A percentile compares a stretch with the other conserved stretches of the same genome.
Conservation (phyloP, 2,113 vertebrate species). For the Podiceps cristatus region DNA sequence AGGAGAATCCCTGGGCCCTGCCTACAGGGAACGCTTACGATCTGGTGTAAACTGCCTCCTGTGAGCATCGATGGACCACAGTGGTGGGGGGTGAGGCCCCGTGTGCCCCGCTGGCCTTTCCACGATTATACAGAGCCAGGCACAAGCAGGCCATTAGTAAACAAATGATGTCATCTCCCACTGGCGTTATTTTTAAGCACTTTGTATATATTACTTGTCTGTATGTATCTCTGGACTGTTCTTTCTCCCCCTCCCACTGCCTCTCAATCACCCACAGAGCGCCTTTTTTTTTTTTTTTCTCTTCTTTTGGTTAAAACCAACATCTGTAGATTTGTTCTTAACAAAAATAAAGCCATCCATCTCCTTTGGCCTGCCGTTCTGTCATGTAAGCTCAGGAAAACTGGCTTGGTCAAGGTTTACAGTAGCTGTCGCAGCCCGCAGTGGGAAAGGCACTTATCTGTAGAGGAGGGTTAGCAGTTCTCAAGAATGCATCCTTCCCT, state of each 20-base stretch:
- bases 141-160: neutral
- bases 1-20: neutral
- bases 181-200: constrained; percentile 15
- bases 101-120: neutral
- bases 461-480: constrained; percentile 36
- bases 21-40: fast-evolving
- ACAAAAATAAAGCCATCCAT: constrained; percentile 76
- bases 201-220: constrained; percentile 47
- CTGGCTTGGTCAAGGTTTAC: constrained; percentile 63
- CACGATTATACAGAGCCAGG: fast-evolving
- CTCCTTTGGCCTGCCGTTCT: constrained; percentile 47
- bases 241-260: neutral
- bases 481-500: constrained; percentile 77
- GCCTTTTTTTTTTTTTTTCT: neutral
- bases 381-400: constrained; percentile 70
- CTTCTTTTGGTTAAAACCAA: neutral
- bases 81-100: neutral
- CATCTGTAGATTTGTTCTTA: constrained; percentile 65
- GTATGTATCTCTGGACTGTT: neutral
- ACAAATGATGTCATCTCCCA: constrained; percentile 40
- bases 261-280: neutral
- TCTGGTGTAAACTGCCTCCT: neutral
- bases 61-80: neutral
- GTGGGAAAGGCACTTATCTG: constrained; percentile 77
- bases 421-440: constrained; percentile 43